Conservation (phyloP, 2,113 vertebrate genomes). For the Parus major region DNA sequence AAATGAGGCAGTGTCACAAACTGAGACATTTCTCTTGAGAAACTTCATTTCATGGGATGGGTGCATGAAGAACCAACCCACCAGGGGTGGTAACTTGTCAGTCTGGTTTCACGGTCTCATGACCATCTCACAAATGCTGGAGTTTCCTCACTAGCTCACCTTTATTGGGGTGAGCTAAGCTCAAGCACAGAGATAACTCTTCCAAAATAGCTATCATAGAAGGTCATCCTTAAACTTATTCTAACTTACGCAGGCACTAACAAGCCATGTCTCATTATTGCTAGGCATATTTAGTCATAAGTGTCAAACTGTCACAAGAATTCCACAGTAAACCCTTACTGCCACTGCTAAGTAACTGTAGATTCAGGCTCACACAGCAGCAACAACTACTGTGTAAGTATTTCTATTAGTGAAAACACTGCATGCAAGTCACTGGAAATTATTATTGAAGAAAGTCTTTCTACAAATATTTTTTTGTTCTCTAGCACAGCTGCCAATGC, state of each 20-base stretch:
- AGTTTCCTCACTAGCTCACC: neutral
- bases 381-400: neutral
- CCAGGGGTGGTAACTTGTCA: fast-evolving
- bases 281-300: neutral
- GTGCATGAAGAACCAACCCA: neutral
- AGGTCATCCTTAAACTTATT: neutral
- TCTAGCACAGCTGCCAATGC: neutral
- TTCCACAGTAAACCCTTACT: neutral
- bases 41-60: neutral
- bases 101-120: neutral
- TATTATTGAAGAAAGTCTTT: neutral
- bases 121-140: neutral
- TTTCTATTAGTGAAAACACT: neutral
- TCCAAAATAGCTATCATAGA: neutral
- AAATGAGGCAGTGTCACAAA: neutral
- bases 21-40: neutral
- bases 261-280: neutral
- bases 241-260: neutral
- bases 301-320: neutral
- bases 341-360: neutral
- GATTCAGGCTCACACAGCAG: neutral
- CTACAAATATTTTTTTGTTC: neutral
- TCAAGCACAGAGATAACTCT: neutral
- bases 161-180: neutral
- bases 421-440: neutral